A percentile compares a stretch with the other conserved stretches of the same genome.
Evolutionary conservation across 2,888 invertebrate species (phyloP).

Genomic region (Temnothorax unifasciatus): DNA sequence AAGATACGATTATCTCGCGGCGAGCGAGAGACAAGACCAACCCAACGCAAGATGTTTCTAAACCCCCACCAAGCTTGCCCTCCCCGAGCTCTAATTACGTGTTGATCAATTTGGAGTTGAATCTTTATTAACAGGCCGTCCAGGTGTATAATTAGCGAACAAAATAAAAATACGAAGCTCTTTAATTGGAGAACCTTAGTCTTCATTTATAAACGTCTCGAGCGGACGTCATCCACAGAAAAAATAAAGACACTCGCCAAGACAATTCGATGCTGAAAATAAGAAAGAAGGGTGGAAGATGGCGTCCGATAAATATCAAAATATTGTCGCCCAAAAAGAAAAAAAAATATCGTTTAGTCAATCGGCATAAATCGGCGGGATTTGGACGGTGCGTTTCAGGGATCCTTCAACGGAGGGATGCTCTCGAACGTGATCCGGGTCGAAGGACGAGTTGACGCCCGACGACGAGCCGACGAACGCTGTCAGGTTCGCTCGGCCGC

Average conservation of each 20-base stretch:
- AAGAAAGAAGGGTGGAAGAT: neutral
- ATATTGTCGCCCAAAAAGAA: neutral
- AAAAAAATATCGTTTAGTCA: neutral
- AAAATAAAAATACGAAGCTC: neutral
- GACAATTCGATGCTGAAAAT: neutral
- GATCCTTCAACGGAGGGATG: neutral
- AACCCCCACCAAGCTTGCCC: neutral
- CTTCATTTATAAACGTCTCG: neutral
- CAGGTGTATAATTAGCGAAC: neutral
- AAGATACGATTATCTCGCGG: neutral
- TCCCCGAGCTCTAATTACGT: neutral
- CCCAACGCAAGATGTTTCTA: neutral
- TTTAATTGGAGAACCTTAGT: neutral
- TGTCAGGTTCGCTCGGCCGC: neutral
- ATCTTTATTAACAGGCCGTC: conserved; percentile 4
- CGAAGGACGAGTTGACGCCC: conserved; percentile 37
- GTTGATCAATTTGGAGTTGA: conserved; percentile 31
- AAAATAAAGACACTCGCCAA: neutral
- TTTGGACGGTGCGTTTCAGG: neutral
- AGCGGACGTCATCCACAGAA: neutral
- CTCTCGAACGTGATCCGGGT: neutral
- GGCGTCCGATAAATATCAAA: conserved; percentile 2
- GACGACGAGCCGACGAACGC: conserved; percentile 21
- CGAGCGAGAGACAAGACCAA: neutral
- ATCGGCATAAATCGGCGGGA: neutral